Percentiles rank a stretch among this genome's conserved stretches.
Evolutionary conservation across 2,888 invertebrate genomes (phyloP).

Genomic region (Agonopterix subpropinquella): DNA sequence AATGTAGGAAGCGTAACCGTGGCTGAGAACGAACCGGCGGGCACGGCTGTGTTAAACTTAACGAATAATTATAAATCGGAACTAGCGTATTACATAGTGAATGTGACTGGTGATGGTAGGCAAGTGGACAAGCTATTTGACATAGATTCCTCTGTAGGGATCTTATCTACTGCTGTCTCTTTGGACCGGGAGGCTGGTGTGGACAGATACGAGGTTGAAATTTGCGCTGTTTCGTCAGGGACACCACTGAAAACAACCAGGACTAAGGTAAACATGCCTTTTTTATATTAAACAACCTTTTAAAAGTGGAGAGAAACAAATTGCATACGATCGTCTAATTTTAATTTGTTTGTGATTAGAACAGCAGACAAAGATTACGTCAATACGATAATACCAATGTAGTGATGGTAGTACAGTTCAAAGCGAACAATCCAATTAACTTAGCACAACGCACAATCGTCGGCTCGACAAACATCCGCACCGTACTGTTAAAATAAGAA

Average conservation of each 20-base stretch:
- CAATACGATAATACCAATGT: conserved; percentile 24
- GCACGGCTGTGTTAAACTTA: conserved; percentile 89
- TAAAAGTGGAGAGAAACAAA: background rate
- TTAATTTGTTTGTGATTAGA: conserved; percentile 17
- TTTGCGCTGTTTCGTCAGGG: conserved; percentile 87
- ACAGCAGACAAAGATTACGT: conserved; percentile 22
- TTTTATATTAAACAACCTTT: background rate
- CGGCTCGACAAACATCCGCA: conserved; percentile 63
- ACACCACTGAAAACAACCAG: conserved; percentile 83
- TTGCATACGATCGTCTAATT: background rate
- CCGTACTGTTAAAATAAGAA: conserved; percentile 61
- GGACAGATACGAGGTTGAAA: conserved; percentile 88
- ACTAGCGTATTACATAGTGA: conserved; percentile 94
- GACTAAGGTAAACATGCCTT: conserved; percentile 81
- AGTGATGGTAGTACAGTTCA: conserved; percentile 32
- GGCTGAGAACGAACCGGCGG: conserved; percentile 91
- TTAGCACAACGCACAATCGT: conserved; percentile 55
- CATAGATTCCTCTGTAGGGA: conserved; percentile 91
- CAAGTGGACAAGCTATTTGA: conserved; percentile 94
- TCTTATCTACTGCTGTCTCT: conserved; percentile 88
- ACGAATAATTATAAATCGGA: conserved; percentile 80
- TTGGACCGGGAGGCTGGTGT: conserved; percentile 90
- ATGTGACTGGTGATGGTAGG: conserved; percentile 83
- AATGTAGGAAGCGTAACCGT: conserved; percentile 85
- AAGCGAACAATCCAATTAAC: conserved; percentile 62